These are phyloP conservation scores for Strigamia maritima DNA, from an alignment of 2,888 invertebrate genomes.

Conservation along the genomic window DNA sequence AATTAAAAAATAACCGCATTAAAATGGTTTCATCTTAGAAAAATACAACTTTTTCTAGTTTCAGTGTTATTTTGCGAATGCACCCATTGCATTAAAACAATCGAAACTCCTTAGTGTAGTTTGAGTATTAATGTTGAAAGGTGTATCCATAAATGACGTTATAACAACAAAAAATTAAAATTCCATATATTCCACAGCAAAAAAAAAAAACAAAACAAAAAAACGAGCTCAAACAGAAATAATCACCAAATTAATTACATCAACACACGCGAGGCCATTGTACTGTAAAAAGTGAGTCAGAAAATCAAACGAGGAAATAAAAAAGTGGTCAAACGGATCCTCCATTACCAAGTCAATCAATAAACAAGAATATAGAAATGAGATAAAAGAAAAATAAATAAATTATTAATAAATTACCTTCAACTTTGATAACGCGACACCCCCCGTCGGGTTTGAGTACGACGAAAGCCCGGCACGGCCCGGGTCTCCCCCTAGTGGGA, in stretches of 20 bases:
- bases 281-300: background rate
- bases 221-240: background rate
- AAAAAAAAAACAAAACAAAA: background rate
- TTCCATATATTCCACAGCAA: too few relatives aligned
- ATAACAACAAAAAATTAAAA: too few relatives aligned
- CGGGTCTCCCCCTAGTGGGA: constrained; percentile 4
- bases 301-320: background rate
- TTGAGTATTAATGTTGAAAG: too few relatives aligned
- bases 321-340: background rate
- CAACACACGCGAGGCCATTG: background rate
- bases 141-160: too few relatives aligned
- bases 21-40: too few relatives aligned
- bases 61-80: too few relatives aligned
- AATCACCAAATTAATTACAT: background rate
- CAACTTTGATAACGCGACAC: constrained; percentile 10
- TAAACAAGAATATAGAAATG: too few relatives aligned
- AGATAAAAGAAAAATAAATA: background rate
- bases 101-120: too few relatives aligned
- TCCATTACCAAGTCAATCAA: too few relatives aligned
- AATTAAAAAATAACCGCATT: too few relatives aligned
- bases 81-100: too few relatives aligned
- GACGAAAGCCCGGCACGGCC: constrained; percentile 35
- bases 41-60: too few relatives aligned
- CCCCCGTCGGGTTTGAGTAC: constrained; percentile 34
- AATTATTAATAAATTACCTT: background rate